These are phyloP conservation scores for Enteromius mattozi DNA, from an alignment of 2,797 vertebrate species.

Conservation along the genomic window DNA sequence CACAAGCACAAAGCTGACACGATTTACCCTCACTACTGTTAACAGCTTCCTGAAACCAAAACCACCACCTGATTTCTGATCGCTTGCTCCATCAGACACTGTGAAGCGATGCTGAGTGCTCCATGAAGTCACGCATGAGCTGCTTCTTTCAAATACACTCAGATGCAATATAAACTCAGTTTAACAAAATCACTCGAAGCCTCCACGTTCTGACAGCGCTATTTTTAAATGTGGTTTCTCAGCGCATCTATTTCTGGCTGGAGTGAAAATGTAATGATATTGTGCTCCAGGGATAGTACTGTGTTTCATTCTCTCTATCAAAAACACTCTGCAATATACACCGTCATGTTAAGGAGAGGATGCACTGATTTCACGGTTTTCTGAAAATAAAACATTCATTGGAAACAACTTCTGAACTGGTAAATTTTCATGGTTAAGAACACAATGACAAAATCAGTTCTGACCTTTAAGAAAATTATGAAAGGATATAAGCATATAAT, in stretches of 20 bases:
- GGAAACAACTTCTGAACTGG: background rate
- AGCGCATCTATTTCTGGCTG: slow-evolving; percentile 53
- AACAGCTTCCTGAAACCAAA: background rate
- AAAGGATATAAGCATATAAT: background rate
- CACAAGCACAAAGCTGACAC: background rate
- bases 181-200: slow-evolving; percentile 26
- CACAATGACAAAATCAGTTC: background rate
- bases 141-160: slow-evolving; percentile 36
- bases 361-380: background rate
- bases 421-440: background rate
- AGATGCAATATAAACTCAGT: slow-evolving; percentile 30
- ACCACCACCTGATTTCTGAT: background rate
- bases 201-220: slow-evolving; percentile 39
- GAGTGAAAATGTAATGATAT: slow-evolving; percentile 48
- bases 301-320: background rate
- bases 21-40: background rate
- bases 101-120: slow-evolving; percentile 17
- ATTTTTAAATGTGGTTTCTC: slow-evolving; percentile 57
- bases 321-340: background rate
- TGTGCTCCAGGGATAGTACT: slow-evolving; percentile 13
- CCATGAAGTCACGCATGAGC: slow-evolving; percentile 9
- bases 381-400: background rate
- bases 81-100: background rate
- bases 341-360: background rate
- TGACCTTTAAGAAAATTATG: background rate